Evolutionary conservation across 2,888 invertebrate species (phyloP).

Genomic region (Dicranocentrus wangi): DNA sequence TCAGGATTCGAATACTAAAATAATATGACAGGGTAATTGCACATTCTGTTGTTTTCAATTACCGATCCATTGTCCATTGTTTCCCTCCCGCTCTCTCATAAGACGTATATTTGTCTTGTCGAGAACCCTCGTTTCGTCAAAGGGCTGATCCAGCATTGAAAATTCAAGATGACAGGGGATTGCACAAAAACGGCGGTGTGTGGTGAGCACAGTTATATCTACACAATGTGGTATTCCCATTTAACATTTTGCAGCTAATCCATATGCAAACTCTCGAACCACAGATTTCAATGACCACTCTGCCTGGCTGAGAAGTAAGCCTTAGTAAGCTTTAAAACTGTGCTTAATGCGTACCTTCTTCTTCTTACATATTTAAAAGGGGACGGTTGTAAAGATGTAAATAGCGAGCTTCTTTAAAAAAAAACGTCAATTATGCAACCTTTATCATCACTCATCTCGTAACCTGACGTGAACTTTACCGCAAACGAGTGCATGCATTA

Average conservation of each 20-base stretch:
- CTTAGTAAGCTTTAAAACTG: constrained; percentile 1
- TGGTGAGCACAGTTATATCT: constrained; percentile 24
- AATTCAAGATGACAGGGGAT: constrained; percentile 2
- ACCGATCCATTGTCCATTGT: constrained; percentile 43
- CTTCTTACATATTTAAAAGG: too few relatives aligned
- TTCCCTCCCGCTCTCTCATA: neutral
- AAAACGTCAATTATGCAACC: constrained; percentile 35
- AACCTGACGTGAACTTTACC: constrained; percentile 42
- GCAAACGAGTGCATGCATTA: constrained; percentile 22
- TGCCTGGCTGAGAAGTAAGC: too few relatives aligned
- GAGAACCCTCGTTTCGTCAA: neutral
- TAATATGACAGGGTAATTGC: constrained; percentile 36
- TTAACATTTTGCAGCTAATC: neutral
- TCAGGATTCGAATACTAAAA: neutral
- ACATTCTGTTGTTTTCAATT: constrained; percentile 46
- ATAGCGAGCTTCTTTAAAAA: neutral
- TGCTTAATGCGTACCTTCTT: neutral
- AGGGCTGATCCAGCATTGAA: constrained; percentile 22
- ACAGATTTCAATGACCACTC: too few relatives aligned
- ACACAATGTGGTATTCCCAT: constrained; percentile 1
- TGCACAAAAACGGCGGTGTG: neutral
- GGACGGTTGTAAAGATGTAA: too few relatives aligned
- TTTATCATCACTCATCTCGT: neutral
- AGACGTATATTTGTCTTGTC: too few relatives aligned
- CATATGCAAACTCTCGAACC: neutral